phyloP scores from a whole-genome alignment of 2,797 vertebrate species.

The Pseudomugil tenellus region DNA sequence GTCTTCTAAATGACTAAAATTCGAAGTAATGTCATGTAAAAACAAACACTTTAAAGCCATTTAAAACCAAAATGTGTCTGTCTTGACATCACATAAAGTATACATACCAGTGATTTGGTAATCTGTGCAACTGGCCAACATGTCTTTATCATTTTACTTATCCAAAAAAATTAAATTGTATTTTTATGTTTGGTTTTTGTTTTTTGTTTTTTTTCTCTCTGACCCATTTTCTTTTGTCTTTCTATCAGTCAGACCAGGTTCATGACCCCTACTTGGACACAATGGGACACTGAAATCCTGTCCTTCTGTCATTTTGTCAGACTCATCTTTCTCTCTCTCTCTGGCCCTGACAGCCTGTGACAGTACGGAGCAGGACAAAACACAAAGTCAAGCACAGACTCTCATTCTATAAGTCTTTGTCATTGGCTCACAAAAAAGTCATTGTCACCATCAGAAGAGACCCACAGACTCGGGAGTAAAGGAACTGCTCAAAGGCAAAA shows the following conservation, averaged over 20 bases:
- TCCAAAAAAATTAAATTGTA: too few relatives aligned
- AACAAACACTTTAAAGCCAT: too few relatives aligned
- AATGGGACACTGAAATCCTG: conserved; percentile 38
- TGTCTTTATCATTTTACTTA: too few relatives aligned
- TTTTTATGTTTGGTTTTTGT: not conserved
- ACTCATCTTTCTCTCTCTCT: conserved; percentile 51
- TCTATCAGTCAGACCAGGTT: conserved; percentile 36
- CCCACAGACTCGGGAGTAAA: conserved; percentile 17
- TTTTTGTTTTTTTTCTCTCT: conserved; percentile 18
- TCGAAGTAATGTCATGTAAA: too few relatives aligned
- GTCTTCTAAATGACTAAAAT: too few relatives aligned
- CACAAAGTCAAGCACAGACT: conserved; percentile 52
- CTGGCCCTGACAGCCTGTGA: conserved; percentile 68
- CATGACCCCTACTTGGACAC: conserved; percentile 52
- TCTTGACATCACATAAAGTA: too few relatives aligned
- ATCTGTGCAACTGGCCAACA: not conserved
- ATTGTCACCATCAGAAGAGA: conserved; percentile 70
- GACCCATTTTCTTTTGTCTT: not conserved
- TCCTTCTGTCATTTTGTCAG: conserved; percentile 59
- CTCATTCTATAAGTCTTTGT: conserved; percentile 74
- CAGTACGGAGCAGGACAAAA: conserved; percentile 60
- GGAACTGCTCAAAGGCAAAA: conserved; percentile 13
- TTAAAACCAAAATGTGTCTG: too few relatives aligned
- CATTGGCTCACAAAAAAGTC: conserved; percentile 70
- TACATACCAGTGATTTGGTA: too few relatives aligned